Percentiles rank a stretch among this genome's conserved stretches.
phyloP scores from a whole-genome alignment of 2,888 invertebrate genomes.

The Spisula solida region DNA sequence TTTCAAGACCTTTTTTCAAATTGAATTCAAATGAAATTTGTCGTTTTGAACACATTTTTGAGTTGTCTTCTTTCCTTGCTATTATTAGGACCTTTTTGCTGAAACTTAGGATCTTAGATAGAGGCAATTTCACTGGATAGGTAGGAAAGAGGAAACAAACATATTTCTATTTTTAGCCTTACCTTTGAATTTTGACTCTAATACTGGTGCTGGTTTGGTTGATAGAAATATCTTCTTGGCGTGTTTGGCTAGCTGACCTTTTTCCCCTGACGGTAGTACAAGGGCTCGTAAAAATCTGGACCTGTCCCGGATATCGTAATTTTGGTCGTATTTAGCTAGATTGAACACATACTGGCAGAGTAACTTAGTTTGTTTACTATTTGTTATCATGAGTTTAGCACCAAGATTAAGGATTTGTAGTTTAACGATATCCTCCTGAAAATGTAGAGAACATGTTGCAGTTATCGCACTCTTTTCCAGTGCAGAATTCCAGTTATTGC shows the following conservation, averaged over 20 bases:
- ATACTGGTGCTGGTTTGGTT: slow-evolving; percentile 96
- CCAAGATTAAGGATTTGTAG: slow-evolving; percentile 98
- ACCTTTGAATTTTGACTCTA: slow-evolving; percentile 91
- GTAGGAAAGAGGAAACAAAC: too few relatives aligned
- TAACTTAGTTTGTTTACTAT: slow-evolving; percentile 94
- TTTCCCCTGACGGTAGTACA: slow-evolving; percentile 90
- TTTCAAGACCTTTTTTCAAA: too few relatives aligned
- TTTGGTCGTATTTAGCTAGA: slow-evolving; percentile 98
- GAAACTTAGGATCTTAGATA: too few relatives aligned
- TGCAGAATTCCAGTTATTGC: too few relatives aligned
- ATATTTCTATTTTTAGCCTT: not conserved
- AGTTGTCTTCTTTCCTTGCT: too few relatives aligned
- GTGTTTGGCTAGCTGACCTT: slow-evolving; percentile 90
- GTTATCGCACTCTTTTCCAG: too few relatives aligned
- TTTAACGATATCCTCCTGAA: slow-evolving; percentile 97
- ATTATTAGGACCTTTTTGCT: too few relatives aligned
- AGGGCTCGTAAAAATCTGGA: slow-evolving; percentile 95
- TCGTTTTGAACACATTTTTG: too few relatives aligned
- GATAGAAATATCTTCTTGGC: slow-evolving; percentile 95
- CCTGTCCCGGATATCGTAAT: slow-evolving; percentile 98
- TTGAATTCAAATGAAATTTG: too few relatives aligned
- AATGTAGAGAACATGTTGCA: slow-evolving; percentile 73
- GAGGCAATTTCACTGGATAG: too few relatives aligned
- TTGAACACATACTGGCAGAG: slow-evolving; percentile 97
- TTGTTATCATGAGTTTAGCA: slow-evolving; percentile 96